phyloP scores from a whole-genome alignment of 2,888 invertebrate species.

The Rhagonycha lutea region DNA sequence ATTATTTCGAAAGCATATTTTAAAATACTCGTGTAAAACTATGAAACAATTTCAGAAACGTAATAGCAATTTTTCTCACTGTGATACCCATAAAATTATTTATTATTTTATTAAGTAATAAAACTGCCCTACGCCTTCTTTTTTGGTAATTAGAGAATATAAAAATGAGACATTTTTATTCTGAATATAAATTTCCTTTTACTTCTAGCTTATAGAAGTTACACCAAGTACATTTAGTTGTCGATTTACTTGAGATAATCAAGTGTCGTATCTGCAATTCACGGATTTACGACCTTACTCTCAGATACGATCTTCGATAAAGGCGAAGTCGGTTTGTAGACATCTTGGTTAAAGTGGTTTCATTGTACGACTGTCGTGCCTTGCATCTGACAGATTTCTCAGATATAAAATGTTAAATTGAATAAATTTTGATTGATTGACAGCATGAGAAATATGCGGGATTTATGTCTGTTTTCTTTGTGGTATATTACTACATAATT shows the following conservation, averaged over 20 bases:
- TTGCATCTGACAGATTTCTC: constrained; percentile 46
- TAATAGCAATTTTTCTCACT: neutral
- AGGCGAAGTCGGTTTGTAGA: constrained; percentile 38
- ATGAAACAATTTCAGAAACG: neutral
- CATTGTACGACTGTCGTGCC: constrained; percentile 41
- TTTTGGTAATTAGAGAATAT: neutral
- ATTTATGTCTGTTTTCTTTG: constrained; percentile 24
- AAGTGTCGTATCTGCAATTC: constrained; percentile 41
- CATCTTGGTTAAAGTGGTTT: constrained; percentile 42
- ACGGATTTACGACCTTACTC: constrained; percentile 39
- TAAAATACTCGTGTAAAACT: neutral
- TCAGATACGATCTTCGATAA: constrained; percentile 38
- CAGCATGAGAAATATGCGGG: constrained; percentile 28
- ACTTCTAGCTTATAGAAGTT: neutral
- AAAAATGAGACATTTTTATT: neutral
- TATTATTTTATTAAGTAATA: neutral
- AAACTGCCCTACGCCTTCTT: neutral
- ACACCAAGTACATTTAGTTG: constrained; percentile 2
- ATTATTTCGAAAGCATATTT: neutral
- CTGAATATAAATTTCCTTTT: neutral
- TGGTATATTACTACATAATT: constrained; percentile 16
- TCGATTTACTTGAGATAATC: constrained; percentile 34
- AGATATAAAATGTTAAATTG: constrained; percentile 43
- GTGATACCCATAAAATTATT: neutral
- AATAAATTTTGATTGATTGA: constrained; percentile 43